Percentiles rank a stretch among this genome's conserved stretches.
These are phyloP conservation scores for Bombus fervidus DNA, from an alignment of 1,140 invertebrate species.

Conservation along the genomic window DNA sequence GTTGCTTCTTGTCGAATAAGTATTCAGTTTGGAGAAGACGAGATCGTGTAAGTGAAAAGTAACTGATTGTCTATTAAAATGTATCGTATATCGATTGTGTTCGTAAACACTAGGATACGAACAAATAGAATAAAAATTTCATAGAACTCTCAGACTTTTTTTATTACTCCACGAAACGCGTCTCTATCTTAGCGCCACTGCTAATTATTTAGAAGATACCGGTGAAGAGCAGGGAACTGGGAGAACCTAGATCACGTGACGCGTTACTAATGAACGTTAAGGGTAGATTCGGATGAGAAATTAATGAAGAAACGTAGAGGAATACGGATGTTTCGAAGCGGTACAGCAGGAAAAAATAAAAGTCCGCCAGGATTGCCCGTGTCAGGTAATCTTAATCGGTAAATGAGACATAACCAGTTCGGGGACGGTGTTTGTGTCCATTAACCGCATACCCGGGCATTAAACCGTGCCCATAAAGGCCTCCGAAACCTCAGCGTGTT, in stretches of 20 bases:
- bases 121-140: too few species aligned
- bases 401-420: constrained; percentile 62
- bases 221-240: background rate
- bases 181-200: too few species aligned
- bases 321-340: background rate
- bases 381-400: constrained; percentile 60
- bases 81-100: too few species aligned
- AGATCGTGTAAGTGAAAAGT: too few species aligned
- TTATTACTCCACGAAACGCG: too few species aligned
- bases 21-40: background rate
- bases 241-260: background rate
- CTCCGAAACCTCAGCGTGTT: constrained; percentile 48
- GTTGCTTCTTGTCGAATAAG: background rate
- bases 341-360: constrained; percentile 1
- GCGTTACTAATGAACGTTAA: background rate
- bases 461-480: constrained; percentile 51
- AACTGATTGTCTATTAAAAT: too few species aligned
- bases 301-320: constrained; percentile 27
- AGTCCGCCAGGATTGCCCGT: constrained; percentile 25
- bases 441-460: constrained; percentile 58
- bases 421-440: constrained; percentile 56
- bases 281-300: constrained; percentile 1
- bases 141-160: too few species aligned
- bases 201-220: background rate
- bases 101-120: too few species aligned